A percentile compares a stretch with the other conserved stretches of the same genome.
Evolutionary conservation across 2,797 vertebrate species (phyloP).

Genomic region (Helostoma temminkii): DNA sequence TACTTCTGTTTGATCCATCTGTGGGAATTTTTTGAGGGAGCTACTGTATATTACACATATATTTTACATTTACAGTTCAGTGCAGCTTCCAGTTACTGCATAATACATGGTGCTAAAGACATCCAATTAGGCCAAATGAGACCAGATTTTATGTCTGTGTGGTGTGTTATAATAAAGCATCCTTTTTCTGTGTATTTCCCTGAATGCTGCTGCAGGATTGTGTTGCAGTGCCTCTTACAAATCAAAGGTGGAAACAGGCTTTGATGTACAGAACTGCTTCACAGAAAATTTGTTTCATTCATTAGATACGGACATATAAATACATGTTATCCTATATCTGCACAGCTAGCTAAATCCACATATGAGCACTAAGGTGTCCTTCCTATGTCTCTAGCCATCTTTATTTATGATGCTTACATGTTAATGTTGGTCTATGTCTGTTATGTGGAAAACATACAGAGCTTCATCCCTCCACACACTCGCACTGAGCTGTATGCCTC

Average conservation of each 20-base stretch:
- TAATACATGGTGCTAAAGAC: background rate
- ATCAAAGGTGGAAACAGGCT: constrained; percentile 30
- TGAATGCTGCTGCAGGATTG: background rate
- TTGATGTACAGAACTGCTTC: constrained; percentile 41
- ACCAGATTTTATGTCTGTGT: background rate
- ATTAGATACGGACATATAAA: constrained; percentile 18
- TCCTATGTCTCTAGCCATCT: background rate
- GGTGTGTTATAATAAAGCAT: constrained; percentile 1
- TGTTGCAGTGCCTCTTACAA: constrained; percentile 20
- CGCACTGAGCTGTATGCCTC: constrained; percentile 21
- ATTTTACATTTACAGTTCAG: constrained; percentile 1
- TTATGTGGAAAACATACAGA: constrained; percentile 29
- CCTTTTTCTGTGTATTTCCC: background rate
- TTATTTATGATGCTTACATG: constrained; percentile 27
- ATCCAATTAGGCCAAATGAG: background rate
- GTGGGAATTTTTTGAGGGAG: background rate
- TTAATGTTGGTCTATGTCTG: constrained; percentile 12
- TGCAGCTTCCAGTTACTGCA: background rate
- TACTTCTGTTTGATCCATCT: background rate
- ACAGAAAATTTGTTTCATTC: constrained; percentile 24
- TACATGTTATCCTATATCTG: constrained; percentile 3
- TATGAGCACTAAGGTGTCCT: background rate
- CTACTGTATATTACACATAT: too few relatives aligned
- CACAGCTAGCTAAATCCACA: background rate
- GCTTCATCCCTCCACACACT: constrained; percentile 20